A percentile compares a stretch with the other conserved stretches of the same genome.
Conservation (phyloP, 1,140 invertebrate genomes). For the Probaryconus sp. region DNA sequence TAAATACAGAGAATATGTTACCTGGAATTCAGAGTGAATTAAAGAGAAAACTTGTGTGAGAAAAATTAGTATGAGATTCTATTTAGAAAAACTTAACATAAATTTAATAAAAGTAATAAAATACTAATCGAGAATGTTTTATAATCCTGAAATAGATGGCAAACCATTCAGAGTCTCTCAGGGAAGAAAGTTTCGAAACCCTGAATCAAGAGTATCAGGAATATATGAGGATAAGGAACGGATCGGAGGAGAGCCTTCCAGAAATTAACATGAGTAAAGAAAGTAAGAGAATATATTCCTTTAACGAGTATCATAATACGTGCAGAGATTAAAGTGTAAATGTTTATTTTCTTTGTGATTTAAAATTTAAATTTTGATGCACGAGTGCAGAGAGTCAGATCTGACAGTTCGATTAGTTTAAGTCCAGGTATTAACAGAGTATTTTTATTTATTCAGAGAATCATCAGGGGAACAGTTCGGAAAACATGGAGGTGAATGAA, state of each 20-base stretch:
- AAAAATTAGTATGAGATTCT: too few species aligned
- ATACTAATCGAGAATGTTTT: constrained; percentile 58
- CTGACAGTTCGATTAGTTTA: constrained; percentile 37
- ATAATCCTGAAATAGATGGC: constrained; percentile 52
- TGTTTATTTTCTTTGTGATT: constrained; percentile 27
- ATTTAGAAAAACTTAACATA: too few species aligned
- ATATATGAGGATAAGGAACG: constrained; percentile 49
- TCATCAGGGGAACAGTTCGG: constrained; percentile 2
- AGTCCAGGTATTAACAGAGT: constrained; percentile 53
- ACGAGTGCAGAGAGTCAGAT: constrained; percentile 48
- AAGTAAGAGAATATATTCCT: constrained; percentile 39
- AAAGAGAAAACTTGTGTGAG: constrained; percentile 25
- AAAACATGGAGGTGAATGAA: constrained; percentile 8
- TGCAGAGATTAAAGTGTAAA: constrained; percentile 32
- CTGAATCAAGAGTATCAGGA: constrained; percentile 50
- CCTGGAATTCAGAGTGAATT: constrained; percentile 33
- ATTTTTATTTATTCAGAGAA: constrained; percentile 40
- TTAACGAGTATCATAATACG: constrained; percentile 11
- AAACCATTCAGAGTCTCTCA: constrained; percentile 21
- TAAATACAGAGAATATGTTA: constrained; percentile 37
- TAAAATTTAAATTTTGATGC: constrained; percentile 28
- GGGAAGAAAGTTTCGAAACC: background rate
- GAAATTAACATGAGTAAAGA: background rate
- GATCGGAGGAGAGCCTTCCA: constrained; percentile 8
- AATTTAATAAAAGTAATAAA: constrained; percentile 5